Base-by-base conservation (phyloP, 2,888 invertebrate genomes). In the Scrobipalpa costella region DNA sequence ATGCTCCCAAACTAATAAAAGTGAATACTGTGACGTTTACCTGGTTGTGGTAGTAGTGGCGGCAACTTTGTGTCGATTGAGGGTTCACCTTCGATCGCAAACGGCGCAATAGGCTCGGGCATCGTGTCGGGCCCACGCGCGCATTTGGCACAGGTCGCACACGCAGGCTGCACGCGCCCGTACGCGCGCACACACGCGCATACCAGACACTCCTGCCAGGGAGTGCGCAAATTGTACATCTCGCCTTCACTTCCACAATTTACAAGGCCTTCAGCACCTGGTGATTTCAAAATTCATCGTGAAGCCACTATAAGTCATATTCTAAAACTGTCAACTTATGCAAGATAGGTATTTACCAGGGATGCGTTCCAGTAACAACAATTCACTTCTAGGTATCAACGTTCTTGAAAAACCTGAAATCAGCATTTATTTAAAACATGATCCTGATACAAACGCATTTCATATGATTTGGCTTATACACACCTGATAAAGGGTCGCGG, bases 71-170 rank as follows among this genome's bases (percentile, higher is more conserved):
- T 19, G 50, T 11, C 8, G 19, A 11, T 9, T 11, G 11, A 2
- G 2, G 50, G 19, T 11, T 2, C 1, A 17, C 5, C 5, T 9
- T 50, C 11, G 50, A 3, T 50, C 9, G 7, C 9, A 2, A 19
- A 19, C 11, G 11, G 17, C 11, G 19, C 7, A 21, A 2, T 19
- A 7, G 19, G 50, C 2, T 19, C 19, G 19, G 19, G 19, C 1
- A 19, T 2, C 9, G 19, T 8, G 50, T 6, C 13, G 52, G 27
- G 9, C 27, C 62, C 13, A 66, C 17, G 60, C 8, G 58, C 52
- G 50, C 86, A 86, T 0, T 74, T 77, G 38, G 71, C 71, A 68
- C 86, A 87, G 63, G 73, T 78, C 1, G 80, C 84, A 65, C 89
- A 89, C 0, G 83, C 74, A 0, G 86, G 77, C 40, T 67, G 69